These are phyloP conservation scores for Cantharis flavilabris DNA, from an alignment of 2,888 invertebrate genomes.

Conservation along the genomic window DNA sequence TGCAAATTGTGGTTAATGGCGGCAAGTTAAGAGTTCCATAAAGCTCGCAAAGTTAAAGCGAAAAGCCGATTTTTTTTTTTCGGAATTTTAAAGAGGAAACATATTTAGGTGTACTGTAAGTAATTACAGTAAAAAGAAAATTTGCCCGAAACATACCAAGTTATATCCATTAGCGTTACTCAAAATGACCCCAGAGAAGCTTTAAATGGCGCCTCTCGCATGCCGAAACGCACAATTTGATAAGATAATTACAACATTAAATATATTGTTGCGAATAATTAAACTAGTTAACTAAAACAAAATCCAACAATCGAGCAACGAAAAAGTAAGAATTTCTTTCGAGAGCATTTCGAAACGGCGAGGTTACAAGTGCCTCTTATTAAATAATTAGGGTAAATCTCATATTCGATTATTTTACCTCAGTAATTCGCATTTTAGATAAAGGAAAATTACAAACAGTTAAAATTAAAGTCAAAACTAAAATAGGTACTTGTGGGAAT, in stretches of 20 bases:
- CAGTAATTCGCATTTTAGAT: background rate
- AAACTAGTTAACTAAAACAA: background rate
- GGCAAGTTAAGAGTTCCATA: background rate
- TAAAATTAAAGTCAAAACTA: conserved; percentile 11
- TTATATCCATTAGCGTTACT: background rate
- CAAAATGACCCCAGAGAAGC: background rate
- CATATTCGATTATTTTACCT: background rate
- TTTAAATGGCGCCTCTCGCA: background rate
- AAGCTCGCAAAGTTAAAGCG: background rate
- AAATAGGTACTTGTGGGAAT: conserved; percentile 9
- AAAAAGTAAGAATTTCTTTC: background rate
- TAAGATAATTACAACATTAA: background rate
- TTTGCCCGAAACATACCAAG: background rate
- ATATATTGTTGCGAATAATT: background rate
- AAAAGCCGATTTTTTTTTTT: background rate
- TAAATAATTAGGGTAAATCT: background rate
- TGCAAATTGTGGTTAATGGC: background rate
- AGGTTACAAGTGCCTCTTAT: background rate
- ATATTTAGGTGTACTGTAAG: background rate
- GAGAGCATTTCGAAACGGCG: background rate
- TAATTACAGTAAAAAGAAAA: background rate
- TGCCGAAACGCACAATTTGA: background rate
- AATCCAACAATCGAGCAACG: background rate
- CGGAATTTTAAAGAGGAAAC: background rate
- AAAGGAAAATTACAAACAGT: conserved; percentile 1